Base-by-base conservation (phyloP, 2,797 vertebrate species). In the Spatula clypeata region DNA sequence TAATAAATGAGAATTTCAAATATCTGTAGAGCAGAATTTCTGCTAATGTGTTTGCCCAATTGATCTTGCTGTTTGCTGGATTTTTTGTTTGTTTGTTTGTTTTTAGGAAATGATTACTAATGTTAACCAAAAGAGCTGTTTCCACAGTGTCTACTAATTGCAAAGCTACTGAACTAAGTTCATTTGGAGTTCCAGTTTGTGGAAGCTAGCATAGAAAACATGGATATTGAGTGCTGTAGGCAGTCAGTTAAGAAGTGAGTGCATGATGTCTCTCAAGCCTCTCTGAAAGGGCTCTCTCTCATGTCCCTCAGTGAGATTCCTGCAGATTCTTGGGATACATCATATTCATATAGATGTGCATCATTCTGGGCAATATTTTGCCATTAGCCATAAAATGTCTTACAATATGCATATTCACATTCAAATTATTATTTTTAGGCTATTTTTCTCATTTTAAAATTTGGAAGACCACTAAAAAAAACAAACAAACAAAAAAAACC, bases 61-160 rank as follows among this genome's bases (percentile, higher is more conserved):
- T 45, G 21, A 27, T 71, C 10, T 57, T 17, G 27, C 5, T 58
- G 8, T 23, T 61, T 53, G 11, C n/a, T 45, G 8, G 19, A 23
- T 44, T 60, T 47, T 45, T 65, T 32, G 44, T 49, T 0, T 51
- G 3, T 24, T 45, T 60, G 27, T 51, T 60, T 0, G 0, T 19
- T 79, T 57, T 72, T 66, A 67, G 38, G 16, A 76, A 84, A 44
- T 38, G 1, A 47, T 71, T 10, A 18, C 3, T 54, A 11, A 38
- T 19, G 5, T 23, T 79, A 72, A 51, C 1, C 0, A 67, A 32
- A 80, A 62, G 2, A 62, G 3, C 3, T 53, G 8, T 0, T 49
- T 77, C 45, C 62, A 19, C 36, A 34, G 9, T 42, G 14, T 34
- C 6, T 82, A 14, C 45, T 11, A 42, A 6, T 51, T 55, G 8